Base-by-base conservation (phyloP, 2,113 vertebrate genomes). In the Axis porcinus region DNA sequence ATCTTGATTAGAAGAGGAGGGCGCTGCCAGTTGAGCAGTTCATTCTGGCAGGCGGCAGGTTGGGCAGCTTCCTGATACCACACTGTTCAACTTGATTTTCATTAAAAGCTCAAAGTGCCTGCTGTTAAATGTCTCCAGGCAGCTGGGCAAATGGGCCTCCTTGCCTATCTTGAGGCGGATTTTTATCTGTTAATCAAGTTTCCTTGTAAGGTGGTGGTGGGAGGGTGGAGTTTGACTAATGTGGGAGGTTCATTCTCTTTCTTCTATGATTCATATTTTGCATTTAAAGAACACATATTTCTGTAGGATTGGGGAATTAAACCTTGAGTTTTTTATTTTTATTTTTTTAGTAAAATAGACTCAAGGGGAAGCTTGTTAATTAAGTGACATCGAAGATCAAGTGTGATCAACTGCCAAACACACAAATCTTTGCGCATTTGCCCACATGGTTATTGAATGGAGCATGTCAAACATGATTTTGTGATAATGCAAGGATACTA, bases 61-160 rank as follows among this genome's bases (percentile, higher is more conserved):
- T 96, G 93, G 94, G 88, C 54, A 84, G 90, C 60, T 94, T 97
- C 96, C 79, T 95, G 97, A 76, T 82, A 43, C 89, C 97, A 98
- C 89, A 97, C 95, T 93, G 93, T 97, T 98, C 95, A 97, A 92
- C 91, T 84, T 97, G 97, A 98, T 98, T 98, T 97, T 98, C 98
- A 97, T 98, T 98, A 98, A 97, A 87, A 96, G 92, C 92, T 97
- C 82, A 62, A 94, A 97, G 87, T 92, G 81, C 97, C 97, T 96
- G 93, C 97, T 97, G 96, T 94, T 96, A 85, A 97, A 89, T 95
- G 78, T 86, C 93, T 95, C 70, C 62, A 91, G 94, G 94, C 82
- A 89, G 86, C 92, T 85, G 45, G 82, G 94, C 81, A 97, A 97
- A 96, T 93, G 58, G 95, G 27, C 50, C 57, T 97, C 57, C 70